Evolutionary conservation across 2,888 invertebrate species (phyloP).

Genomic region (Athalia rosae): DNA sequence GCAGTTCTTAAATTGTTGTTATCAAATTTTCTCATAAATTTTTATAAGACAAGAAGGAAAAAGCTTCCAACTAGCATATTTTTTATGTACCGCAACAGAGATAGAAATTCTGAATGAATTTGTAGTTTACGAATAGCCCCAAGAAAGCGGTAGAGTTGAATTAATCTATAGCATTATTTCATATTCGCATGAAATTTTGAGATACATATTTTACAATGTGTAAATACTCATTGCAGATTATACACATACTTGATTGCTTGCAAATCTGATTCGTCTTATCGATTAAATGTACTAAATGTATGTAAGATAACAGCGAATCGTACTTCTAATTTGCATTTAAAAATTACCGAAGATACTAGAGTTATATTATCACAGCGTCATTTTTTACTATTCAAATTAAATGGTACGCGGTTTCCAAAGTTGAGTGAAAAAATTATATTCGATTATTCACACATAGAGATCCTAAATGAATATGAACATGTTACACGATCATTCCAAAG

Average conservation of each 20-base stretch:
- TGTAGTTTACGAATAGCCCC: not conserved
- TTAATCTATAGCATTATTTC: not conserved
- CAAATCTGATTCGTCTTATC: constrained; percentile 12
- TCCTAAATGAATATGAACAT: too few species aligned
- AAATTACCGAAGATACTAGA: not conserved
- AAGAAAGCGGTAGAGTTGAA: not conserved
- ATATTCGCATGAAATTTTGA: constrained; percentile 15
- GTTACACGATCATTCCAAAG: too few species aligned
- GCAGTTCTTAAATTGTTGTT: constrained; percentile 18
- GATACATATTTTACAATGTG: constrained; percentile 7
- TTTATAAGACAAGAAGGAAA: not conserved
- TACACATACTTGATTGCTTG: constrained; percentile 1
- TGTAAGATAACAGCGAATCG: not conserved
- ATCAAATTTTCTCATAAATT: constrained; percentile 1
- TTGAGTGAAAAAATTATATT: too few species aligned
- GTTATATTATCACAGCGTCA: not conserved
- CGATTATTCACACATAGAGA: too few species aligned
- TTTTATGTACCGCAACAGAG: not conserved
- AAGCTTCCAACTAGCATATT: constrained; percentile 9
- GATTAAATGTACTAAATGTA: constrained; percentile 1
- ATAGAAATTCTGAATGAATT: not conserved
- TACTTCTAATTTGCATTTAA: constrained; percentile 13
- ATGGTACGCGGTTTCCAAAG: too few species aligned
- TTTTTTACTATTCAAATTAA: not conserved
- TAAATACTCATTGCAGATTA: constrained; percentile 10